Conservation (phyloP, 2,888 invertebrate species). For the Pachliopta kotzebuea region DNA sequence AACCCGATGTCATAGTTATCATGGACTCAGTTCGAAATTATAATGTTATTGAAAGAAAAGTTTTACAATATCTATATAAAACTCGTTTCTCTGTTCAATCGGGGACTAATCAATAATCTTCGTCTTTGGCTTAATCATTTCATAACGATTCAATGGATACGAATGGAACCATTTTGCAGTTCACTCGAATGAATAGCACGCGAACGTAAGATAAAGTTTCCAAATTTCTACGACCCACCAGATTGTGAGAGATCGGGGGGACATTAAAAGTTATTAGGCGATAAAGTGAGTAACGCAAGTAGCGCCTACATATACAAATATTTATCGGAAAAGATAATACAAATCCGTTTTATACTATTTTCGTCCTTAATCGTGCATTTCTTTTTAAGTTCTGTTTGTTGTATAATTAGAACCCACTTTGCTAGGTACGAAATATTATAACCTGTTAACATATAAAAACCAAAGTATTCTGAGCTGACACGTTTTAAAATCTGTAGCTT, state of each 20-base stretch:
- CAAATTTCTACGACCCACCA: slow-evolving; percentile 29
- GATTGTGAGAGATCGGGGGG: slow-evolving; percentile 30
- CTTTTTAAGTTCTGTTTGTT: no score
- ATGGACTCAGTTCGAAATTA: no score
- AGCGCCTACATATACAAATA: slow-evolving; percentile 22
- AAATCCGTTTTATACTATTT: slow-evolving; percentile 17
- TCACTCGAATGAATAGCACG: slow-evolving; percentile 24
- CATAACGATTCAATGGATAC: slow-evolving; percentile 27
- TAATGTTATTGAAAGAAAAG: not conserved
- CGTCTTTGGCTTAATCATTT: slow-evolving; percentile 23
- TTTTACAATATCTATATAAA: not conserved
- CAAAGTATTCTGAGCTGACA: no score
- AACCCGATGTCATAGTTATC: no score
- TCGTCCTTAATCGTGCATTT: not conserved
- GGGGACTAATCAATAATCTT: slow-evolving; percentile 16
- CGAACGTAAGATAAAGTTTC: slow-evolving; percentile 30
- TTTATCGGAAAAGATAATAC: slow-evolving; percentile 17
- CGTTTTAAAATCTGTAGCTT: no score
- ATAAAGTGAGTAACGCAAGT: slow-evolving; percentile 28
- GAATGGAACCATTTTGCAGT: slow-evolving; percentile 26
- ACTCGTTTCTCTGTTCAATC: slow-evolving; percentile 10
- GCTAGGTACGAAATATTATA: no score
- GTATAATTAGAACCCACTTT: no score
- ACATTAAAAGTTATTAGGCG: slow-evolving; percentile 31
- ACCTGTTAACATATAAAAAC: no score